Evolutionary conservation across 2,797 vertebrate genomes (phyloP).

Genomic region (Selene dorsalis): DNA sequence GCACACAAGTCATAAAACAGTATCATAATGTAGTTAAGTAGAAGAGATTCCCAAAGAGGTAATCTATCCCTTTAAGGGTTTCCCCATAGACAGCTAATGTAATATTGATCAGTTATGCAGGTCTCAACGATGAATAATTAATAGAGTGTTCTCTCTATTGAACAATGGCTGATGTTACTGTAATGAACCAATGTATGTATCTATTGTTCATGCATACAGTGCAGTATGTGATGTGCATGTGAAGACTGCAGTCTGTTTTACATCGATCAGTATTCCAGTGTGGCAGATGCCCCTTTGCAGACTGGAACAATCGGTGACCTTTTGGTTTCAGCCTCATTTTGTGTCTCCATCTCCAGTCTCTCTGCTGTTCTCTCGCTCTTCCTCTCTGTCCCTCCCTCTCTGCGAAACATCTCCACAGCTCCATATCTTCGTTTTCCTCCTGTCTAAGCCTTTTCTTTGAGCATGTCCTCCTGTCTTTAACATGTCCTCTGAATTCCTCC

Average conservation of each 20-base stretch:
- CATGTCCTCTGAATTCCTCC: neutral
- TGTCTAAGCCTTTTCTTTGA: neutral
- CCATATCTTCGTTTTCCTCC: neutral
- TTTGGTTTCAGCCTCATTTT: conserved; percentile 61
- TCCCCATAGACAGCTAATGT: conserved; percentile 36
- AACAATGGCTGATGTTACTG: conserved; percentile 31
- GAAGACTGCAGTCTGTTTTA: conserved; percentile 39
- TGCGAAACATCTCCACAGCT: conserved; percentile 8
- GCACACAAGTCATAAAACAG: neutral
- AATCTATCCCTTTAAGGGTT: conserved; percentile 19
- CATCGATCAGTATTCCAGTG: conserved; percentile 55
- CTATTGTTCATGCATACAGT: conserved; percentile 21
- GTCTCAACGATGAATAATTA: conserved; percentile 53
- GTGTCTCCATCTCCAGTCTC: conserved; percentile 32
- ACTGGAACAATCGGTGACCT: conserved; percentile 65
- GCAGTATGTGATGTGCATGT: conserved; percentile 5
- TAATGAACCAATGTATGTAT: conserved; percentile 23
- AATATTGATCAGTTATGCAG: conserved; percentile 57
- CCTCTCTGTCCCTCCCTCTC: conserved; percentile 31
- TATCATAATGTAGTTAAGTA: neutral
- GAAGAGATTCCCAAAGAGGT: conserved; percentile 8
- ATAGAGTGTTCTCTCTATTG: conserved; percentile 22
- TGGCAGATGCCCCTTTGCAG: conserved; percentile 42
- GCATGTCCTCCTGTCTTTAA: conserved; percentile 6
- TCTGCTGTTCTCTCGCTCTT: conserved; percentile 25